phyloP scores from a whole-genome alignment of 2,797 vertebrate genomes.

The Anabas testudineus region DNA sequence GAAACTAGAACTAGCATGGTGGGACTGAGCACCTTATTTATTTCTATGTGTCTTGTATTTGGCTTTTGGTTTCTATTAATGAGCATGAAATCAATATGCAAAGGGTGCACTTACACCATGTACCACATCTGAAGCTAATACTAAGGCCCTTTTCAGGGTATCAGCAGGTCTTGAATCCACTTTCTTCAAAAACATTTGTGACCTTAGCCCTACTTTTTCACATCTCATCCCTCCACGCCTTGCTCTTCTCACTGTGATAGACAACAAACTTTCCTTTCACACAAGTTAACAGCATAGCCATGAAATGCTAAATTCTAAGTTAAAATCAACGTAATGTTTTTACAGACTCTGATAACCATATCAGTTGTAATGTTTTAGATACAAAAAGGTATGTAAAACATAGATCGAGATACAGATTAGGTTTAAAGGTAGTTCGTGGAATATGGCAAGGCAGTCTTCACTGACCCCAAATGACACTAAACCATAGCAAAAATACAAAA shows the following conservation, averaged over 20 bases:
- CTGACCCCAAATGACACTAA: neutral
- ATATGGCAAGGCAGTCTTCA: neutral
- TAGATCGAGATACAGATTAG: constrained; percentile 9
- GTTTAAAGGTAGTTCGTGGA: neutral
- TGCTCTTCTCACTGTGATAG: neutral
- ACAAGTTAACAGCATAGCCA: neutral
- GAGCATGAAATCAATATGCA: neutral
- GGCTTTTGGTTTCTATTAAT: neutral
- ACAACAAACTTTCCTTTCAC: neutral
- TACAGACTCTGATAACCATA: constrained; percentile 16
- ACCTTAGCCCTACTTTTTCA: neutral
- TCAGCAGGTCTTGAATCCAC: neutral
- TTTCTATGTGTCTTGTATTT: constrained; percentile 4
- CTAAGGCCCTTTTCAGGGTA: neutral
- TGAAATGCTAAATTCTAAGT: neutral
- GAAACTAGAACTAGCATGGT: constrained; percentile 1
- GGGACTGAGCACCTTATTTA: constrained; percentile 7
- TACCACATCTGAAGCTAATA: neutral
- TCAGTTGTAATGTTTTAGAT: neutral
- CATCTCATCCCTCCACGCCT: neutral
- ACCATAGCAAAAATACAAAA: neutral
- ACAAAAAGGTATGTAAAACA: constrained; percentile 12
- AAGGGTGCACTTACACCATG: neutral
- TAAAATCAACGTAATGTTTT: constrained; percentile 1
- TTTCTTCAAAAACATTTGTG: neutral